Evolutionary conservation across 2,113 vertebrate genomes (phyloP), one percentile per base, ranked within the genome.

Genomic region (Ivindomyrus marchei): DNA sequence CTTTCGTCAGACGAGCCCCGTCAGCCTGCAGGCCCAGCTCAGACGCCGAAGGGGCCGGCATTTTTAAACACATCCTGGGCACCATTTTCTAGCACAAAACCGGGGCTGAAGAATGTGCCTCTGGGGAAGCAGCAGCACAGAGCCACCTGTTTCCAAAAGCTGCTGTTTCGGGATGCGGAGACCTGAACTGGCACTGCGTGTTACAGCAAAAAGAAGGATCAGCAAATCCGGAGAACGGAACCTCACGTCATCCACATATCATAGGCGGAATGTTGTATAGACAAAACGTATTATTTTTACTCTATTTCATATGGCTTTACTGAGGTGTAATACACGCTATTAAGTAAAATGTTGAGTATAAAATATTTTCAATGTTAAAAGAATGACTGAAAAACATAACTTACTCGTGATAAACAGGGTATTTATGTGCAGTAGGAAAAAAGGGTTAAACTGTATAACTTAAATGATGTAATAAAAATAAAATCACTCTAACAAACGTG

Each of bases 401-500:
- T 46, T 1, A 50, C 42, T 27, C 19, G 3, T 66, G n/a, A 39
- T 11, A 47, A 19, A 88, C 56, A 49, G 66, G 27, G 50, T 86
- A 49, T 11, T n/a, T 53, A 87, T 50, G 24, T 56, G 17, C 66
- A 49, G 36, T 36, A 15, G 4, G 46, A 70, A 87, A 52, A 84
- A 87, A 87, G 74, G 15, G 50, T 86, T 70, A 24, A 19, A 80
- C n/a, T 39, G 47, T 15, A 2, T n/a, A 88, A 88, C 74, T 90
- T 88, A 80, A 52, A 86, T 74, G 49, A 90, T 90, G 27, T 31
- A 45, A 89, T 90, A 80, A 86, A 86, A 66, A 85, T 80, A 24
- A 88, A 36, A 83, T 58, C 80, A 80, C 90, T 91, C 91, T 89
- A 87, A 86, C 52, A 85, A 53, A 87, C 56, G 42, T n/a, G n/a